A percentile compares a stretch with the other conserved stretches of the same genome.
These are phyloP conservation scores for Tigriopus californicus DNA, from an alignment of 2,888 invertebrate species.

Conservation along the genomic window DNA sequence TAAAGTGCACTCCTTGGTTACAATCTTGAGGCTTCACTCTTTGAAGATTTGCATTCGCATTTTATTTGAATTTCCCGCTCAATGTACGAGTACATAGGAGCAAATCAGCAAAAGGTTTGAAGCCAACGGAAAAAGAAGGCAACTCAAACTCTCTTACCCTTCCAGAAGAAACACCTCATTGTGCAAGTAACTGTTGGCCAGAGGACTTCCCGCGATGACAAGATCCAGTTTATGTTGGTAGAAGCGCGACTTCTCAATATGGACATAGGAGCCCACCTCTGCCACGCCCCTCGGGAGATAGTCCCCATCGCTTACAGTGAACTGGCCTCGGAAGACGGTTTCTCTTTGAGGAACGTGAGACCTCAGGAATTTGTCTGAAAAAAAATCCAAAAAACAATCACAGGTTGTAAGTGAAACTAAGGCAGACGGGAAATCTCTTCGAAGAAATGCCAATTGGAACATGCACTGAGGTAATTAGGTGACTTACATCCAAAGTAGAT, in stretches of 20 bases:
- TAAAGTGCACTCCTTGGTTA: too few species aligned
- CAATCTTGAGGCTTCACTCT: too few species aligned
- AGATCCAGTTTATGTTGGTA: constrained; percentile 56
- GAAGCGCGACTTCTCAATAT: constrained; percentile 49
- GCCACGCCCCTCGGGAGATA: constrained; percentile 46
- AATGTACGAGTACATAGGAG: too few species aligned
- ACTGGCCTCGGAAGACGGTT: constrained; percentile 61
- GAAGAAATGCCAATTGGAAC: constrained; percentile 15
- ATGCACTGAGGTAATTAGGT: background rate
- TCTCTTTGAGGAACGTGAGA: constrained; percentile 43
- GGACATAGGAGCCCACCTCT: constrained; percentile 45
- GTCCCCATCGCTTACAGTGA: constrained; percentile 49
- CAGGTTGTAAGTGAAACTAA: constrained; percentile 17
- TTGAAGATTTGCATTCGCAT: too few species aligned
- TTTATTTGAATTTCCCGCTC: too few species aligned
- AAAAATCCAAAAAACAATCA: constrained; percentile 16
- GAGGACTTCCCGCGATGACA: constrained; percentile 32
- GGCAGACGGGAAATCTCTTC: constrained; percentile 12
- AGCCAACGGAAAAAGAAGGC: constrained; percentile 11
- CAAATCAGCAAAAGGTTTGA: background rate
- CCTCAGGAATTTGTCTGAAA: constrained; percentile 52
- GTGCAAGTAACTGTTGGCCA: background rate
- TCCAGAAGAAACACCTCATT: constrained; percentile 1
- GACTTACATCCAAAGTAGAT: constrained; percentile 48
- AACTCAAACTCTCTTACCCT: background rate